A percentile compares a stretch with the other conserved stretches of the same genome.
phyloP scores from a whole-genome alignment of 2,113 vertebrate genomes.

The mouse (Mus musculus) region GRCm39 chr6:108696001-108696500 shows the following conservation, averaged over 20 bases:
- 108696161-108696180: background rate
- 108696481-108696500: background rate
- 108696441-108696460: background rate
- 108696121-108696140: background rate
- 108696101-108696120: background rate
- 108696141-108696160: background rate
- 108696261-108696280: background rate
- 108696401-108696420: background rate
- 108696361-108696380: background rate
- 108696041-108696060: background rate
- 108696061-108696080: background rate
- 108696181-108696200: background rate
- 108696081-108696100: background rate
- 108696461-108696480: background rate
- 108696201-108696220: background rate
- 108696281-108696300: background rate
- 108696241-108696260: accelerated
- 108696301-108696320: too few relatives aligned
- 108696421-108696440: background rate
- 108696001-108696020: background rate
- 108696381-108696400: background rate
- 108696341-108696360: background rate
- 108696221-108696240: background rate
- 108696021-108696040: background rate
- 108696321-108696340: background rate